A percentile compares a stretch with the other conserved stretches of the same genome.
phyloP scores from a whole-genome alignment of 1,140 invertebrate genomes.

The Doryteuthis pealeii region DNA sequence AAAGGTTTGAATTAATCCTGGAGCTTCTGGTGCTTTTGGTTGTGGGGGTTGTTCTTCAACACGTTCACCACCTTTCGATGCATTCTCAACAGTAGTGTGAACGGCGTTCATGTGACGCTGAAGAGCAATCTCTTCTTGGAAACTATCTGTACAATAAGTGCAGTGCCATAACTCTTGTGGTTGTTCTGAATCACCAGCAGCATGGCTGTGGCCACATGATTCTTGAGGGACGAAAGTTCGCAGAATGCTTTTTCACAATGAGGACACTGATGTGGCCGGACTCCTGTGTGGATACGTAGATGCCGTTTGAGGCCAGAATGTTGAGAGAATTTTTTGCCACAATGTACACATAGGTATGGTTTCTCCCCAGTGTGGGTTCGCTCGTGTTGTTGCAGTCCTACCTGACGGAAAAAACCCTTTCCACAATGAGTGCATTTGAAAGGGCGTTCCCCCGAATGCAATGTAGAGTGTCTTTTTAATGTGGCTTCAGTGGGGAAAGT shows the following conservation, averaged over 20 bases:
- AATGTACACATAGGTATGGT: slow-evolving; percentile 87
- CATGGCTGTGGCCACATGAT: not conserved
- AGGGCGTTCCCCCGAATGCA: slow-evolving; percentile 26
- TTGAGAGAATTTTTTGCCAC: slow-evolving; percentile 48
- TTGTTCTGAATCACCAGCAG: not conserved
- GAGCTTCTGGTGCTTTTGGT: too few species aligned
- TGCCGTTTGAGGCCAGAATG: slow-evolving; percentile 44
- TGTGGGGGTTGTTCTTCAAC: too few species aligned
- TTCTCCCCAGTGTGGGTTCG: slow-evolving; percentile 92
- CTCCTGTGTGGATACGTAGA: slow-evolving; percentile 59
- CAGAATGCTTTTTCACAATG: not conserved
- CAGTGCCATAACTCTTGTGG: not conserved
- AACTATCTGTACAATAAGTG: not conserved
- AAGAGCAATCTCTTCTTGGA: not conserved
- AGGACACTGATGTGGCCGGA: slow-evolving; percentile 17
- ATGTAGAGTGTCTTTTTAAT: slow-evolving; percentile 23
- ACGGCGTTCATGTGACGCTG: not conserved
- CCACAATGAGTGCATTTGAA: slow-evolving; percentile 84
- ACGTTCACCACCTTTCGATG: too few species aligned
- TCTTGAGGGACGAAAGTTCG: not conserved
- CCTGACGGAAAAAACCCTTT: slow-evolving; percentile 82
- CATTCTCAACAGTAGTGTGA: not conserved
- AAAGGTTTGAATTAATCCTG: too few species aligned
- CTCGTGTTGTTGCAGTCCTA: slow-evolving; percentile 88
- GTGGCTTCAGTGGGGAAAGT: slow-evolving; percentile 69